Evolutionary conservation across 1,140 invertebrate genomes (phyloP), one percentile per base, ranked within the genome.

Genomic region (Drosophila sproati): DNA sequence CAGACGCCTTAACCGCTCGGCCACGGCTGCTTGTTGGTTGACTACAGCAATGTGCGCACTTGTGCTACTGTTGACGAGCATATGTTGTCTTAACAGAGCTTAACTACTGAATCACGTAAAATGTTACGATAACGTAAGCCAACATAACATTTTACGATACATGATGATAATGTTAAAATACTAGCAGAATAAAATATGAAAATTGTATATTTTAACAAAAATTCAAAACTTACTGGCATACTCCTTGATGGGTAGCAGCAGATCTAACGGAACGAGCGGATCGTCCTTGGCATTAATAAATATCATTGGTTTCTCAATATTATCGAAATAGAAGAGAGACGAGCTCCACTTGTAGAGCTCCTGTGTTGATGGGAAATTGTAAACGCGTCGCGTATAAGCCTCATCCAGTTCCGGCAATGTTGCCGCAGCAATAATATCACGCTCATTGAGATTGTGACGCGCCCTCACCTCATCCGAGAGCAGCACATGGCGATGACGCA

Each of bases 251-350:
- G 96, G 95, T 20, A 95, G 93, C 52, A 97, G 91, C 4, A 98
- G 92, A 10, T 94, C 93, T 75, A 96, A 95, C 8, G 97, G 97
- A 51, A 98, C 96, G 35, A 98, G 94, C 2, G 98, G 98, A 93
- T 98, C 98, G 93, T 98, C 98, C 67, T 95, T 93, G 34, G 97
- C 95, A 92, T 98, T 98, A 29, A 98, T 95, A 86, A 98, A 97
- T 72, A 98, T 94, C 95, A 98, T 97, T 5, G 98, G 97, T 29
- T 95, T 95, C 37, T 95, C 93, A 37, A 98, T 96, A 76, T 96
- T 95, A 12, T 96, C 92, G 20, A 98, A 92, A 91, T 97, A 97
- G 90, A 96, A 95, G 6, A 95, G 93, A 43, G 95, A 96, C 77
- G 97, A 98, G 90, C 95, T 96, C 95, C 96, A 96, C 74, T 95